Evolutionary conservation across 1,140 invertebrate species (phyloP).

Genomic region (Calosoma granatense): DNA sequence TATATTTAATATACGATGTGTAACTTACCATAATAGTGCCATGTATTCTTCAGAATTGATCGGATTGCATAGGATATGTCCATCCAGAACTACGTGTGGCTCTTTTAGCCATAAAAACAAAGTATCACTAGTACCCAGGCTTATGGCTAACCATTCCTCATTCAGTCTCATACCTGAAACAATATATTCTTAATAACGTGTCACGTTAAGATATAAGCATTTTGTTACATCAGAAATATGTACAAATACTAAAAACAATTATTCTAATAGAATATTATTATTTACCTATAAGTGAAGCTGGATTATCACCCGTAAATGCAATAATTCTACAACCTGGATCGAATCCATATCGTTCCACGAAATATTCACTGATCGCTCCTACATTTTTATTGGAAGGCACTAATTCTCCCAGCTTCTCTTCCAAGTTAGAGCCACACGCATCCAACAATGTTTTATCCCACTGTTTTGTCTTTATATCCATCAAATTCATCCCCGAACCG

Average conservation of each 20-base stretch:
- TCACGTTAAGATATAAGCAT: too few relatives aligned
- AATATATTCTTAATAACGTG: conserved; percentile 12
- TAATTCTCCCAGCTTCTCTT: conserved; percentile 56
- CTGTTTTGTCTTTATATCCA: conserved; percentile 69
- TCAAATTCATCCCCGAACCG: conserved; percentile 93
- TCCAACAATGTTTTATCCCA: conserved; percentile 71
- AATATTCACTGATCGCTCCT: conserved; percentile 67
- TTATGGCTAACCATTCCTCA: conserved; percentile 75
- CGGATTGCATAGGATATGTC: conserved; percentile 83
- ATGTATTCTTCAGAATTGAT: conserved; percentile 66
- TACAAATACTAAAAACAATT: too few relatives aligned
- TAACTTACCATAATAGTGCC: conserved; percentile 74
- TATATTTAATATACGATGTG: conserved; percentile 10
- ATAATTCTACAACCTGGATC: conserved; percentile 65
- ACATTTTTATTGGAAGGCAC: conserved; percentile 58
- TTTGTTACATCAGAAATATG: too few relatives aligned
- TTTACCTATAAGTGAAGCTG: conserved; percentile 70
- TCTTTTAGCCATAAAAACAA: conserved; percentile 69
- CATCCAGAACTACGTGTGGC: conserved; percentile 56
- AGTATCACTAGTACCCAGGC: conserved; percentile 89
- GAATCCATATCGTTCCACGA: conserved; percentile 78
- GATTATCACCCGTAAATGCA: conserved; percentile 92
- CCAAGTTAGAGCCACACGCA: conserved; percentile 59
- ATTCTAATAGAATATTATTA: too few relatives aligned
- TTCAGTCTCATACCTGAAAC: conserved; percentile 68